Base-by-base conservation (phyloP, 2,113 vertebrate genomes). In the Elachura formosa region DNA sequence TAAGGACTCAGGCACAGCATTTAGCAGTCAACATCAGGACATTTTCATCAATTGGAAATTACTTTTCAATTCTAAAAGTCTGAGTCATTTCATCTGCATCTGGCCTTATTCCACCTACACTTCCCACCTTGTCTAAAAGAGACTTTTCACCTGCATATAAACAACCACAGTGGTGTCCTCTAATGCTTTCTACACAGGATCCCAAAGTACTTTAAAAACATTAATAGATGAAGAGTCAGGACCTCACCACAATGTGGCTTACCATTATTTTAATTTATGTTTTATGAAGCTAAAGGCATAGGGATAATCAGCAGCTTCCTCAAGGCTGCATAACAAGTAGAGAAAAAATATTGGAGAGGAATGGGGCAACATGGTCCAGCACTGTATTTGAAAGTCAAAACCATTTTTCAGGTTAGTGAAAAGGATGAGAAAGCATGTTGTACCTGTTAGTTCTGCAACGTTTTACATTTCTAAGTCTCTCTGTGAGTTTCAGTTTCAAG, bases 81-180 rank as follows among this genome's bases (percentile, higher is more conserved):
- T 93, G 79, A 90, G 64, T 96, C n/a, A 92, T 72, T 91, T 80
- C 33, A 82, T 81, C 67, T 84, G 63, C 74, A 71, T 52, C 68
- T 61, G 85, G 85, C 82, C 79, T 93, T 90, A 83, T 64, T 80
- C 82, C 79, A 94, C 75, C 85, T 58, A 71, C 55, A 55, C 28
- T 43, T 91, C 61, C 59, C 66, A 59, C n/a, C n/a, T 59, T 52
- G 82, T 73, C 45, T 77, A 38, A 91, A 87, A 69, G n/a, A 26
- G 41, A 68, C 10, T 40, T 91, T 34, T 91, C 18, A 62, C 62
- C 67, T 84, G 72, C 6, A 0, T 52, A 63, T 71, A 45, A 90
- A 71, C 45, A 87, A 62, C 38, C 41, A 67, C 51, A 63, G 43
- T 15, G 38, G 31, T 34, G n/a, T 81, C 45, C 45, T 66, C 41